phyloP scores from a whole-genome alignment of 2,113 vertebrate genomes.

The Pionites leucogaster region DNA sequence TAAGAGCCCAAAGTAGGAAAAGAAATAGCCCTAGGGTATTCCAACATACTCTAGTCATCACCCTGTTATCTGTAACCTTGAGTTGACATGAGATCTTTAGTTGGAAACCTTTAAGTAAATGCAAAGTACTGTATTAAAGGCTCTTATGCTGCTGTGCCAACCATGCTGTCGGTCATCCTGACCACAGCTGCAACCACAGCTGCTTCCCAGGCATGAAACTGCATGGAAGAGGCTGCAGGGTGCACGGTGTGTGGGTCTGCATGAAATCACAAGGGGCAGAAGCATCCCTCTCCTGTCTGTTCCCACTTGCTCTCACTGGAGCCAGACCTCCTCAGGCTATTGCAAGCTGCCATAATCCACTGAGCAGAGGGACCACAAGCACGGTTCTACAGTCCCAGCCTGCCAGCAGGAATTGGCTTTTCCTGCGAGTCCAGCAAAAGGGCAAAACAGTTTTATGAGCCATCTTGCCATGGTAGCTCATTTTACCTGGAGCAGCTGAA shows the following conservation, averaged over 20 bases:
- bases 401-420: not conserved
- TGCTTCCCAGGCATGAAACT: not conserved
- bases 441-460: not conserved
- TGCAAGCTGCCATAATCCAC: not conserved
- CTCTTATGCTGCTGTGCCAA: not conserved
- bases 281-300: not conserved
- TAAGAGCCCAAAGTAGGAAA: conserved; percentile 32
- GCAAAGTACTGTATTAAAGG: not conserved
- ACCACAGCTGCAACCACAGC: not conserved
- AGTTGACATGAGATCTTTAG: not conserved
- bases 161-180: not conserved
- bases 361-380: accelerated
- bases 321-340: not conserved
- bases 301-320: not conserved
- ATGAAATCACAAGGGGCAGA: not conserved
- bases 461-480: not conserved
- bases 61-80: conserved; percentile 34
- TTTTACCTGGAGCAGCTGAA: not conserved
- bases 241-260: not conserved
- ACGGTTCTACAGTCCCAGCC: not conserved
- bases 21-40: conserved; percentile 1
- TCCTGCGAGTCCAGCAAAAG: accelerated
- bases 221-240: not conserved
- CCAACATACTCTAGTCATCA: conserved; percentile 18
- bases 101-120: conserved; percentile 36